Base-by-base conservation (phyloP, 2,113 vertebrate genomes). In the Onychostoma macrolepis region DNA sequence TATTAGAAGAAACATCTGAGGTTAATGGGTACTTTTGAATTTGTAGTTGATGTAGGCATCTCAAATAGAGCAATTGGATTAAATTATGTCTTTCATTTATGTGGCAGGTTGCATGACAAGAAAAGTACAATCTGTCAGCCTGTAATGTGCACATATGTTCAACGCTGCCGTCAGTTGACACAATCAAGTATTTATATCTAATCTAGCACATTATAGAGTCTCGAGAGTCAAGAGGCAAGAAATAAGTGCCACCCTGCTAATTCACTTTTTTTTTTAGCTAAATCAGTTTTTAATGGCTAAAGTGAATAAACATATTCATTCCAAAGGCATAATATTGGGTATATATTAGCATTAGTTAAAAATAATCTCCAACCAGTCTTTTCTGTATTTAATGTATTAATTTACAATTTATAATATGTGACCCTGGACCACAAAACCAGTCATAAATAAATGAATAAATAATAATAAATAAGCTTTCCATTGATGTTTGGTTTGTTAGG, bases 81-180 rank as follows among this genome's bases (percentile, higher is more conserved):
- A 26, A 43, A 75, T 75, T 41, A 43, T 75, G 38, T 74, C 21
- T 74, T 38, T 13, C 4, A 12, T 74, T 24, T 74, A 43, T 74
- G 10, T 74, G 24, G 24, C 38, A 0, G 1, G 1, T 75, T n/a
- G 12, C 38, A 75, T 26, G 72, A 76, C 12, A 45, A 26, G 72
- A 26, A 75, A 15, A 76, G 1, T 41, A 26, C 72, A 76, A 76
- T 28, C n/a, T 76, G 72, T 72, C 41, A 76, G 72, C 11, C n/a
- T 17, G 71, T 76, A 76, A 48, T 76, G 11, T 76, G 41, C 41
- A 26, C 41, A 45, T 43, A 74, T 75, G 72, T 48, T 76, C 41
- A 43, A 28, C 6, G 3, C 72, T 76, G 72, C 41, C 0, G 12
- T 17, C 48, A 8, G 24, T 76, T 76, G 24, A 45, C 72, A 26